Evolutionary conservation across 2,797 vertebrate species (phyloP), one percentile per base, ranked within the genome.

Genomic region (Lindbergichthys nudifrons): DNA sequence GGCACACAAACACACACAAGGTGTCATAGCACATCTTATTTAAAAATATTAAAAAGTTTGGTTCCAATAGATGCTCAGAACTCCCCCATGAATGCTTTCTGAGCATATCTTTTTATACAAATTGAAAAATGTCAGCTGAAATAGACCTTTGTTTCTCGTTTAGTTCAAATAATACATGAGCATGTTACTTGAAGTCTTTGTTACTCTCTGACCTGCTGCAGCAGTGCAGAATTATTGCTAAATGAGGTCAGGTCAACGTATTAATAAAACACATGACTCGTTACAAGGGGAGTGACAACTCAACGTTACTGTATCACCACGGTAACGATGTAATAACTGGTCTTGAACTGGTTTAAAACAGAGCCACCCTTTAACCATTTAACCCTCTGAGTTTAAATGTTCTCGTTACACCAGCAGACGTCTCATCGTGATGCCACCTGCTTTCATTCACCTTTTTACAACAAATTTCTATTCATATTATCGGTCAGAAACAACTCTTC

Each of bases 351-450:
- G 26, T 26, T 26, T 9, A 61, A n/a, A 63, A 47, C 60, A 45
- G 72, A 75, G 54, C 70, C 56, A 30, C 79, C 32, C 70, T 82
- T 75, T 79, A 82, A 30, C 79, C 32, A 67, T 82, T 75, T 79
- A 82, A 82, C 74, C 74, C 67, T 81, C 61, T 46, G 65, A 36
- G 32, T 36, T 36, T 36, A 36, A 36, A 7, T 36, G 32, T 26
- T 26, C 4, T 26, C 26, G 4, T 36, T 36, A 36, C 32, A 36
- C 32, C 32, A 36, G 1, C 32, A 36, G 32, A 36, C 32, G 32
- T 77, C 12, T 67, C 70, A 3, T 18, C 32, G 42, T 67, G 61
- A 56, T 13, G 43, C 53, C n/a, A 23, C n/a, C 43, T n/a, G 50
- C 16, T 53, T 59, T 19, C 52, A 50, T 36, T 68, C 66, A 54